Base-by-base conservation (phyloP, 2,113 vertebrate species). In the Hippoglossus stenolepis region DNA sequence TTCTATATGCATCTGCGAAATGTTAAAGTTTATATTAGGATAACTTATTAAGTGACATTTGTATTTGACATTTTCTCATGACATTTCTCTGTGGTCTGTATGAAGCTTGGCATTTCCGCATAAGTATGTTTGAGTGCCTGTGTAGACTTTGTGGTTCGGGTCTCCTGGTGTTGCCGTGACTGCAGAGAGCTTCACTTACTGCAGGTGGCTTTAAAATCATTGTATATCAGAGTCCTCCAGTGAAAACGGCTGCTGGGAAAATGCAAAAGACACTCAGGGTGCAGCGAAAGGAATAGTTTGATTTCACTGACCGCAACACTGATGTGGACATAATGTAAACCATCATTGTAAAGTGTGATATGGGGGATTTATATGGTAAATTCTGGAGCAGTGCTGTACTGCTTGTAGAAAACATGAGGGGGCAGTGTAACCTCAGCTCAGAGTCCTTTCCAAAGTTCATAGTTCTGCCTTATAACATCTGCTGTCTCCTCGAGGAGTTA, bases 351-450 rank as follows among this genome's bases (percentile, higher is more conserved):
- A 31, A 31, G 31, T 31, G 31, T 31, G 31, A 31, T 31, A 31
- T 6, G 31, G 31, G 1, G 31, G 31, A 31, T 31, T 31, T 7
- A 7, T 31, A 31, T 1, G 5, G 26, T 28, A 2, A 43, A 20
- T 20, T 53, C 17, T 51, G 35, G 1, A 31, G 21, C 51, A 35
- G 5, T 6, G 38, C 8, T 89, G 82, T 40, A 70, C 28, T 79
- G 58, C 60, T 61, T 1, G 0, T 51, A 17, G 11, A 64, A 2
- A 75, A 8, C 94, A 87, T 56, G 69, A 90, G 93, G 69, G 89
- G 91, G 92, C 90, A 91, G 86, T 90, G 65, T 85, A 70, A 68
- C 38, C 70, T 60, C 65, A 87, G 65, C 35, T 17, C 56, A 66
- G 28, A 31, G 40, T 51, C 38, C 40, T 26, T 58, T 61, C 3